Evolutionary conservation across 1,140 invertebrate species (phyloP), one percentile per base, ranked within the genome.

Genomic region (Eurosta solidaginis): DNA sequence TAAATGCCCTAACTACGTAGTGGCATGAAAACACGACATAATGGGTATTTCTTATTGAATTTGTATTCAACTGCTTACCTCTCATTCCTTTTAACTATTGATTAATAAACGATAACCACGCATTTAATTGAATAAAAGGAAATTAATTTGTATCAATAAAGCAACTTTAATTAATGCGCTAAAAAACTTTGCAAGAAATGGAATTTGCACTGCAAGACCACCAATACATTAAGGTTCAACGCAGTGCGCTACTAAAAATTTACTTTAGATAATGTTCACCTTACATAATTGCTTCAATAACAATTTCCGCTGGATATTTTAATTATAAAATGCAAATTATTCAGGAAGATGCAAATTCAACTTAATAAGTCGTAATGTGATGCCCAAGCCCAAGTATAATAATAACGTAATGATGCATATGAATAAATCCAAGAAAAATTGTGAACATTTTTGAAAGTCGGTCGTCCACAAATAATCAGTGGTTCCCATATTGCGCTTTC

Each of bases 271-370:
- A 7, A 20, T 50, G 2, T 12, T 7, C 3, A 1, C 20, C 22
- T 9, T 25, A 10, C 33, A 40, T 68, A 36, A 68, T 68, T 68
- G 59, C 33, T 68, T 40, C 22, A 68, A 40, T 68, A 40, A 68
- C 33, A 17, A 68, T 68, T 40, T 68, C 59, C 59, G 59, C 33
- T 68, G 0, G 14, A 10, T 22, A 52, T 25, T 40, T 40, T 68
- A 68, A 68, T 68, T 68, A 68, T 7, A 40, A 63, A 20, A 36
- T 63, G 59, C 33, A 40, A 63, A 63, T 63, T 36, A 40, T 40
- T 4, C 17, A 42, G 40, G 17, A 14, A 40, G 22, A 40, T 5
- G 17, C 5, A 40, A 20, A 2, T 20, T 59, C 6, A 29, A 10
- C 25, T 20, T 7, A 33, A 40, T n/a, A 68, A 68, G 20, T 22